phyloP scores from a whole-genome alignment of 1,140 invertebrate species.

The Drosophila sulfurigaster region DNA sequence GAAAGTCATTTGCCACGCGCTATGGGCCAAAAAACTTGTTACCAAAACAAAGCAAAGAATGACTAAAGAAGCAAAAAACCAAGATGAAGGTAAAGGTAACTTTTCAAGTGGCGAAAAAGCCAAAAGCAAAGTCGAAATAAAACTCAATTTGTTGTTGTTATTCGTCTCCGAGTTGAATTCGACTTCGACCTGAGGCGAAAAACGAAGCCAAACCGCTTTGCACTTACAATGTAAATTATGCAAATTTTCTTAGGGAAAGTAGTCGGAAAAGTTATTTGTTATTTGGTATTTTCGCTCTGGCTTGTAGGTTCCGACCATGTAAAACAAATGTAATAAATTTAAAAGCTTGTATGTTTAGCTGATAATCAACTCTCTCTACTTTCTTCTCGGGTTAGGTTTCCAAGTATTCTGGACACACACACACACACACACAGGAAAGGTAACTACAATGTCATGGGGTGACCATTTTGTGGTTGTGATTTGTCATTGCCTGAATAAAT shows the following conservation, averaged over 20 bases:
- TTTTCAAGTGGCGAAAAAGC: slow-evolving; percentile 13
- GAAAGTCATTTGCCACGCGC: slow-evolving; percentile 34
- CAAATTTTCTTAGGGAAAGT: slow-evolving; percentile 56
- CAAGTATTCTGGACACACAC: slow-evolving; percentile 5
- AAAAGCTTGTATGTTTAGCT: slow-evolving; percentile 68
- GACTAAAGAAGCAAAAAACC: background rate
- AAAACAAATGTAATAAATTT: slow-evolving; percentile 78
- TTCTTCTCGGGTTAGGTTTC: background rate
- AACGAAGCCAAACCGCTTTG: slow-evolving; percentile 49
- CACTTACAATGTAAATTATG: slow-evolving; percentile 71
- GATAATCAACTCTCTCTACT: slow-evolving; percentile 53
- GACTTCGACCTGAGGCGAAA: slow-evolving; percentile 33
- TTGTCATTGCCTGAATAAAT: slow-evolving; percentile 39
- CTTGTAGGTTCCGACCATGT: slow-evolving; percentile 30
- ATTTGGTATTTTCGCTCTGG: slow-evolving; percentile 14
- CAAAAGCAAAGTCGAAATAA: slow-evolving; percentile 24
- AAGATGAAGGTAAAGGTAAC: slow-evolving; percentile 23
- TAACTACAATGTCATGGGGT: slow-evolving; percentile 15
- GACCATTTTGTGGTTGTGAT: slow-evolving; percentile 38
- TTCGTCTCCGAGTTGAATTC: slow-evolving; percentile 27
- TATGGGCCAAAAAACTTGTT: slow-evolving; percentile 18
- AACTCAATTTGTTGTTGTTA: slow-evolving; percentile 55
- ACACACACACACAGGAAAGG: background rate
- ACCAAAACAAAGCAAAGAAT: slow-evolving; percentile 1
- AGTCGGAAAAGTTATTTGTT: slow-evolving; percentile 64